Evolutionary conservation across 2,113 vertebrate species (phyloP).

Genomic region (Coptodon rendalli): DNA sequence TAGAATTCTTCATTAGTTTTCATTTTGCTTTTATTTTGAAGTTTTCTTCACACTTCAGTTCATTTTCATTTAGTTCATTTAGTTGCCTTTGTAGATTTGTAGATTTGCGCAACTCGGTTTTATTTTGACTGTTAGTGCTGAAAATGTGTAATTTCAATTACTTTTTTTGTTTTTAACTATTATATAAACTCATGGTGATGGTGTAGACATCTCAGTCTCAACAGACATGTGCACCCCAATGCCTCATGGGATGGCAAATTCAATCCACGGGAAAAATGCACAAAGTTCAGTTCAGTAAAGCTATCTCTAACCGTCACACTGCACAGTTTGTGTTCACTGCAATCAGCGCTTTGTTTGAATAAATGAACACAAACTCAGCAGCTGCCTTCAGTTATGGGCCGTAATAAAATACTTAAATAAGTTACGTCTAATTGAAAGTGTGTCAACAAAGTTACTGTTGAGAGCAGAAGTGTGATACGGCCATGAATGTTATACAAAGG

Average conservation of each 20-base stretch:
- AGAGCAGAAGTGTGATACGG: neutral
- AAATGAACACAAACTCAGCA: neutral
- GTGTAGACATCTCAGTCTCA: neutral
- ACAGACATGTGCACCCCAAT: accelerated
- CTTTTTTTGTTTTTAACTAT: neutral
- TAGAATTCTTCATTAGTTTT: neutral
- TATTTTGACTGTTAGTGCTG: neutral
- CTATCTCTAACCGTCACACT: neutral
- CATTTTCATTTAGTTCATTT: neutral
- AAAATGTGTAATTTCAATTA: neutral
- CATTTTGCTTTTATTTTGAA: neutral
- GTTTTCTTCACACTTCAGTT: neutral
- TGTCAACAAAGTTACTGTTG: neutral
- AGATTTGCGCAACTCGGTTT: accelerated
- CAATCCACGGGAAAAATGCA: neutral
- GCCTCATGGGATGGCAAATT: neutral
- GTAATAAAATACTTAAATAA: neutral
- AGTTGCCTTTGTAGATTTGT: neutral
- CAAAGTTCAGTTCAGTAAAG: neutral
- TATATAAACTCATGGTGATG: neutral
- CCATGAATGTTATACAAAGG: neutral
- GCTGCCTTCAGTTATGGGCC: neutral
- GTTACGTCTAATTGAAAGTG: neutral
- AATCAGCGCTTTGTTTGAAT: neutral
- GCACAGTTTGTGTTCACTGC: neutral